Evolutionary conservation across 2,113 vertebrate genomes (phyloP), one percentile per base, ranked within the genome.

Genomic region (Kryptolebias marmoratus): DNA sequence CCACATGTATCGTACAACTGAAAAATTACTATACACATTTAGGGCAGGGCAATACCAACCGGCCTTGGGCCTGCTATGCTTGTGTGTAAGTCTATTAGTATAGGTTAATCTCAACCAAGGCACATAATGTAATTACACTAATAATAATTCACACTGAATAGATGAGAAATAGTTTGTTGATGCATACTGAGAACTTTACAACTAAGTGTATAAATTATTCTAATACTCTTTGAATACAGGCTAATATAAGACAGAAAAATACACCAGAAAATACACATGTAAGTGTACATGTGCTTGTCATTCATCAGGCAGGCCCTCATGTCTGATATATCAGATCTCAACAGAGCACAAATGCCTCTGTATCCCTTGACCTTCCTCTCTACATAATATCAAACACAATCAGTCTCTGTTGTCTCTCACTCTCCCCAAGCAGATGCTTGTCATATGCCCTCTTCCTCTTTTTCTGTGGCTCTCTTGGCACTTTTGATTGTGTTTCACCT

Each of bases 401-500:
- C 13, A 36, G 27, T 73, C 39, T 74, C 47, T 74, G 54, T 68
- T 73, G 65, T 71, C 5, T 75, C 48, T 55, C 14, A 6, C 28
- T 61, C 64, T 52, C 31, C 60, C 78, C 45, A 65, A 78, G 47
- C 61, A 75, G 67, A 79, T 63, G 73, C 59, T 80, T 70, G 68
- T 82, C 79, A 53, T 76, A 57, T 72, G 42, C 27, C 47, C 39
- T 48, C 27, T 69, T 39, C 64, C 56, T 57, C 49, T 61, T 58
- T 75, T 72, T 47, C 36, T 52, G n/a, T 58, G 59, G 10, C 14
- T 68, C 31, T 59, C 18, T 44, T 72, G 60, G 68, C 11, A 1
- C 64, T 80, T 89, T 77, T 84, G 81, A 88, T 87, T 70, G 59
- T 81, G 44, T 75, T 77, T 79, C 64, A 76, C 64, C 55, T 79